Base-by-base conservation (phyloP, 2,797 vertebrate species). In the Alfaro cultratus region DNA sequence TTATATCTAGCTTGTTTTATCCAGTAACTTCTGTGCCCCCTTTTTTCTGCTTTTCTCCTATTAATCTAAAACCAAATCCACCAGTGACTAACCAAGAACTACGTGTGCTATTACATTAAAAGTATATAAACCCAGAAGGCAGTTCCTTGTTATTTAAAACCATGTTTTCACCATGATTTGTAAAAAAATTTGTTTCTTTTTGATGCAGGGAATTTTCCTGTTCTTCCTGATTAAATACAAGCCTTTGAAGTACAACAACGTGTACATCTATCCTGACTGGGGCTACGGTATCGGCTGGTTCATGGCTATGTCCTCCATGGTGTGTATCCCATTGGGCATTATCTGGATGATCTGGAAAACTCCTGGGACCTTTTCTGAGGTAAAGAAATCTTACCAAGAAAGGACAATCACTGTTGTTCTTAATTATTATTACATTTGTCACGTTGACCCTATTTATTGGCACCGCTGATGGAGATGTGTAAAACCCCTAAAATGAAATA, bases 171-270 rank as follows among this genome's bases (percentile, higher is more conserved):
- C 5, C 26, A 3, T 74, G 1, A 15, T 74, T 64, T 15, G n/a
- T 11, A 12, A 70, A 73, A 60, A 2, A 41, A 7, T 31, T 18
- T 1, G 21, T 82, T 80, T 76, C 2, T 26, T 73, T 79, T 62
- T 86, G 11, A 92, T 89, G 26, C 92, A 99, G 98, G 97, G 93
- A 18, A 99, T 99, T 89, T 99, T 99, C 94, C 96, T 99, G 80
- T 99, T 99, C 91, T 99, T 99, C 94, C 91, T 99, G 92, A 97
- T 99, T 90, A 99, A 98, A 85, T 99, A 99, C 92, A 99, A 98
- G 84, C 98, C 98, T 0, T 94, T 99, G 85, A 99, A 98, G 88
- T 99, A 99, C 93, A 99, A 99, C 94, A 99, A 99, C 0, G 84
- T 97, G 51, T 99, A 99, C 89, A 97, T 94, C 2, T 99, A 99